phyloP scores from a whole-genome alignment of 2,797 vertebrate species.

The Allobates femoralis region DNA sequence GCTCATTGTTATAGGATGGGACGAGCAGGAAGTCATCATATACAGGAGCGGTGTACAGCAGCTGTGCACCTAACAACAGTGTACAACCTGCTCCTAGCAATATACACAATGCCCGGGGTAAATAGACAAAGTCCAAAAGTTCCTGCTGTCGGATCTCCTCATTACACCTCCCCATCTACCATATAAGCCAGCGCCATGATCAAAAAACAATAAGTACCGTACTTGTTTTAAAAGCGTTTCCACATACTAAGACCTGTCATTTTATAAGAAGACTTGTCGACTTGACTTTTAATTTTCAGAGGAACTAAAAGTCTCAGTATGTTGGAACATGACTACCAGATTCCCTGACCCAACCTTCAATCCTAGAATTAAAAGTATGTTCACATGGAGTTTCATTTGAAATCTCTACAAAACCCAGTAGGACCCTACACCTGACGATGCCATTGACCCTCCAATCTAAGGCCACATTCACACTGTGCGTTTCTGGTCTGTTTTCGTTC shows the following conservation, averaged over 20 bases:
- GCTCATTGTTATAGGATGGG: neutral
- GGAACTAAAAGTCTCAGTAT: neutral
- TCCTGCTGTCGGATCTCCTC: neutral
- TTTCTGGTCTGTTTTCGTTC: too few species aligned
- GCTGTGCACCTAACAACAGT: slow-evolving; percentile 12
- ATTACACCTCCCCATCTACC: neutral
- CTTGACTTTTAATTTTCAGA: neutral
- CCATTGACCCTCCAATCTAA: neutral
- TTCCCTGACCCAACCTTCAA: neutral
- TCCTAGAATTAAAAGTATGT: too few species aligned
- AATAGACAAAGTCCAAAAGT: slow-evolving; percentile 53
- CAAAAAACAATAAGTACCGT: neutral
- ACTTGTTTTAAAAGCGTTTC: neutral
- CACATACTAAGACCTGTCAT: neutral
- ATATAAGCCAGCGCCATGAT: neutral
- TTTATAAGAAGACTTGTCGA: neutral
- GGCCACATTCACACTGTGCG: too few species aligned
- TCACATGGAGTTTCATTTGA: too few species aligned
- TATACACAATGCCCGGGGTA: slow-evolving; percentile 10
- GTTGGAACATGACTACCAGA: neutral
- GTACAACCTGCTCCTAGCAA: neutral
- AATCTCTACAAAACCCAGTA: neutral
- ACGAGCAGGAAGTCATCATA: neutral
- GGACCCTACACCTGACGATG: neutral
- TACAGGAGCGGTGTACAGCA: neutral